phyloP scores from a whole-genome alignment of 2,888 invertebrate species.

The Carpatolechia fugitivella region DNA sequence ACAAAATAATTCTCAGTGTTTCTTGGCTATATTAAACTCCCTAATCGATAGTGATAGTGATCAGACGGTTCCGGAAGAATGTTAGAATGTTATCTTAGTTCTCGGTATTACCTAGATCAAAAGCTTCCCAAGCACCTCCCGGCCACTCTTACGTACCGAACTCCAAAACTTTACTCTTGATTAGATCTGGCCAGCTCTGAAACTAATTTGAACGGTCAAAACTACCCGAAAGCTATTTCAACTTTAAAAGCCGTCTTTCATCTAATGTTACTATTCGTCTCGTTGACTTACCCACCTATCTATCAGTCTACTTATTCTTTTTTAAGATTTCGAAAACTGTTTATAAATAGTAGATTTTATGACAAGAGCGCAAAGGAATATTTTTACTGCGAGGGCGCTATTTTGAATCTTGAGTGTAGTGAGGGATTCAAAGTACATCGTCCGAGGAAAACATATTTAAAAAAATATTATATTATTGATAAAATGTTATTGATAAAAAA shows the following conservation, averaged over 20 bases:
- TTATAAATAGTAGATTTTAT: no score
- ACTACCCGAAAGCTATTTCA: conserved; percentile 11
- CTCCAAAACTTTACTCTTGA: conserved; percentile 8
- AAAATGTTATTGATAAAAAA: no score
- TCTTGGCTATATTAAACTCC: not conserved
- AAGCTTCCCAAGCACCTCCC: conserved; percentile 7
- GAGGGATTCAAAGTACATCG: no score
- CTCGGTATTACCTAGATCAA: conserved; percentile 11
- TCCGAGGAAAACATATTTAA: no score
- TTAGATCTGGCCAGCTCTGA: conserved; percentile 7
- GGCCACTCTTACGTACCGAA: conserved; percentile 3
- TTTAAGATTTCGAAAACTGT: no score
- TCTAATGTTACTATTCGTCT: not conserved
- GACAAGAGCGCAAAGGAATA: no score
- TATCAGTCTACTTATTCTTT: not conserved
- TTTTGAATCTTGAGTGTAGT: no score
- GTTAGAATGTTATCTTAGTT: not conserved
- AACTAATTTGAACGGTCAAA: conserved; percentile 11
- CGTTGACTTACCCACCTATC: not conserved
- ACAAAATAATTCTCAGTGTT: not conserved
- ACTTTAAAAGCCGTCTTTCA: conserved; percentile 6
- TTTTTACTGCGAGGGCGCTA: no score
- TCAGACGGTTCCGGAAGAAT: not conserved
- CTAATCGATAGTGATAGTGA: not conserved
- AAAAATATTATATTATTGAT: no score